These are phyloP conservation scores for Dynastes maya DNA, from an alignment of 2,888 invertebrate species.

Conservation along the genomic window DNA sequence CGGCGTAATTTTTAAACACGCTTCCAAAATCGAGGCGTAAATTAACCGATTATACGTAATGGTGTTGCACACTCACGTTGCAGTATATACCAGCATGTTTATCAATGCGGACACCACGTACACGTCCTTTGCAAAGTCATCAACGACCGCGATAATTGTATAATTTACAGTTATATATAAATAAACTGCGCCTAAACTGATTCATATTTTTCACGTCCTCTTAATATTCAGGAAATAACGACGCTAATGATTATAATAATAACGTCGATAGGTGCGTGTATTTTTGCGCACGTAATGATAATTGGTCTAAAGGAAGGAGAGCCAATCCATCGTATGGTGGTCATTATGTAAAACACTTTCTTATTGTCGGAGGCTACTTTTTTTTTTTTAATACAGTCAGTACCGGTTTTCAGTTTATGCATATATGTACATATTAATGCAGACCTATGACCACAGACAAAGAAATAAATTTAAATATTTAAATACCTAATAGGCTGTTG, in stretches of 20 bases:
- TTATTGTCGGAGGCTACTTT: conserved; percentile 43
- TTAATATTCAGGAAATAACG: conserved; percentile 45
- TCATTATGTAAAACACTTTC: conserved; percentile 48
- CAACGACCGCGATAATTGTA: conserved; percentile 29
- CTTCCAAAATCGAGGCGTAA: not conserved
- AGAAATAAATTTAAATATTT: conserved; percentile 52
- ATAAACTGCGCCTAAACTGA: conserved; percentile 40
- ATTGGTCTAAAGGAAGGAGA: conserved; percentile 34
- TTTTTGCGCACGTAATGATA: conserved; percentile 45
- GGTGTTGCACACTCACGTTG: not conserved
- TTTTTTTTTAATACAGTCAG: not conserved
- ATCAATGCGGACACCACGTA: not conserved
- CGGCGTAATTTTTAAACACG: conserved; percentile 12
- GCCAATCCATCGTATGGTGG: conserved; percentile 22
- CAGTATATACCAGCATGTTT: not conserved
- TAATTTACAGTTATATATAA: conserved; percentile 41
- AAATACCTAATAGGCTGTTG: conserved; percentile 30
- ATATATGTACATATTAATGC: conserved; percentile 17
- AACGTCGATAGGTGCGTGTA: conserved; percentile 45
- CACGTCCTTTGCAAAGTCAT: conserved; percentile 3
- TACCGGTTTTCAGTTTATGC: not conserved
- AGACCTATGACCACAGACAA: conserved; percentile 49
- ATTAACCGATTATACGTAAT: conserved; percentile 25
- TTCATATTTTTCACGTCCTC: conserved; percentile 43
- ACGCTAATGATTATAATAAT: conserved; percentile 51